A percentile compares a stretch with the other conserved stretches of the same genome.
Evolutionary conservation across 2,888 invertebrate species (phyloP).

Genomic region (Melanargia galathea): DNA sequence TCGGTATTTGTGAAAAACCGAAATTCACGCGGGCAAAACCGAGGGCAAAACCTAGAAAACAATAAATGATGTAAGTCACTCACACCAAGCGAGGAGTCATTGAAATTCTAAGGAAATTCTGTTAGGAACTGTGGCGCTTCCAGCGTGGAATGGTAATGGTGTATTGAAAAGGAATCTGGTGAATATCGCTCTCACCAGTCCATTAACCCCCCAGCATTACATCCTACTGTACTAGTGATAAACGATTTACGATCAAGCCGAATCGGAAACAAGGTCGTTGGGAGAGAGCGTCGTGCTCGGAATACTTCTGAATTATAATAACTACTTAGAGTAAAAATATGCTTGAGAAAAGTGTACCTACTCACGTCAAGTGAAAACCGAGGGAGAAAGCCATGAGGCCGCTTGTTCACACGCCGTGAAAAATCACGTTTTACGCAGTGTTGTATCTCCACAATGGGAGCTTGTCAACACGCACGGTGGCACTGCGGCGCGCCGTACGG

Average conservation of each 20-base stretch:
- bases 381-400: too few species aligned
- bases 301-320: slow-evolving; percentile 72
- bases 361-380: too few species aligned
- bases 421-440: too few species aligned
- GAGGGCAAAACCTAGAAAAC: too few species aligned
- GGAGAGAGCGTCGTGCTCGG: slow-evolving; percentile 65
- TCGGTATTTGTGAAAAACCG: too few species aligned
- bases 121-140: slow-evolving; percentile 10
- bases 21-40: too few species aligned
- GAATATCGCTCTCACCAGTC: slow-evolving; percentile 63
- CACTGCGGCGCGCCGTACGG: too few species aligned
- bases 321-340: background rate
- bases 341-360: too few species aligned
- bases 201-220: slow-evolving; percentile 61
- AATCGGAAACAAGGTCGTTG: slow-evolving; percentile 76
- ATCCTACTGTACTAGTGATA: slow-evolving; percentile 52
- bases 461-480: too few species aligned
- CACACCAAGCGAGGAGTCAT: slow-evolving; percentile 21
- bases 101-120: slow-evolving; percentile 18
- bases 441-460: too few species aligned
- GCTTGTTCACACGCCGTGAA: too few species aligned
- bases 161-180: slow-evolving; percentile 53
- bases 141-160: slow-evolving; percentile 18
- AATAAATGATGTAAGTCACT: too few species aligned
- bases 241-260: slow-evolving; percentile 73